Evolutionary conservation across 2,888 invertebrate species (phyloP).

Genomic region (Brenthis ino): DNA sequence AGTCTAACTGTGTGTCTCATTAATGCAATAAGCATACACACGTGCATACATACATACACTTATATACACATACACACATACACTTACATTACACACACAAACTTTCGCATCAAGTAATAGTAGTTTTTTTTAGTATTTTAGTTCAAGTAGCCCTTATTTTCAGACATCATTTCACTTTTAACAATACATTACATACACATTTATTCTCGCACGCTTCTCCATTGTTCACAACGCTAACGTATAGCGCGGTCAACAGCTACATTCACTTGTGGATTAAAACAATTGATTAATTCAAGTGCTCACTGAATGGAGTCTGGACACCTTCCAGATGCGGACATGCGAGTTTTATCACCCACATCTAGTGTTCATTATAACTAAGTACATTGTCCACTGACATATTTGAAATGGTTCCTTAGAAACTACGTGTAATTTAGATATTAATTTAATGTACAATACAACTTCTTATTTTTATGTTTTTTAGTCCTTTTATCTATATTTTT

Average conservation of each 20-base stretch:
- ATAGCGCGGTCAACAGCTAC: slow-evolving; percentile 67
- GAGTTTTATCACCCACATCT: slow-evolving; percentile 38
- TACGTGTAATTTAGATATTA: no score
- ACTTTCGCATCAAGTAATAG: no score
- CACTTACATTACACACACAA: no score
- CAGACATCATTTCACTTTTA: background rate
- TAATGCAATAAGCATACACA: no score
- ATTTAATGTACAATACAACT: no score
- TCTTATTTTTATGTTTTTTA: no score
- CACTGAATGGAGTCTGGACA: slow-evolving; percentile 66
- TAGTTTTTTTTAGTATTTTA: no score
- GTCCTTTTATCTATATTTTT: no score
- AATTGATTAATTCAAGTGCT: slow-evolving; percentile 76
- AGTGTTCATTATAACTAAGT: slow-evolving; percentile 29
- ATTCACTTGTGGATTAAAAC: slow-evolving; percentile 67
- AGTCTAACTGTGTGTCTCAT: no score
- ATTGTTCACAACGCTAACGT: slow-evolving; percentile 27
- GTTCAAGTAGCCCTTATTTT: background rate
- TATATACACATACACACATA: no score
- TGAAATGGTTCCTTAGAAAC: no score
- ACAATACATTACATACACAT: slow-evolving; percentile 3
- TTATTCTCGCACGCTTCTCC: background rate
- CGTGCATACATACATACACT: no score
- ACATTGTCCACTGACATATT: background rate
- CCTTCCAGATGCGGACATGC: slow-evolving; percentile 57